Evolutionary conservation across 1,140 invertebrate genomes (phyloP), one percentile per base, ranked within the genome.

Genomic region (Brachionus koreanus): DNA sequence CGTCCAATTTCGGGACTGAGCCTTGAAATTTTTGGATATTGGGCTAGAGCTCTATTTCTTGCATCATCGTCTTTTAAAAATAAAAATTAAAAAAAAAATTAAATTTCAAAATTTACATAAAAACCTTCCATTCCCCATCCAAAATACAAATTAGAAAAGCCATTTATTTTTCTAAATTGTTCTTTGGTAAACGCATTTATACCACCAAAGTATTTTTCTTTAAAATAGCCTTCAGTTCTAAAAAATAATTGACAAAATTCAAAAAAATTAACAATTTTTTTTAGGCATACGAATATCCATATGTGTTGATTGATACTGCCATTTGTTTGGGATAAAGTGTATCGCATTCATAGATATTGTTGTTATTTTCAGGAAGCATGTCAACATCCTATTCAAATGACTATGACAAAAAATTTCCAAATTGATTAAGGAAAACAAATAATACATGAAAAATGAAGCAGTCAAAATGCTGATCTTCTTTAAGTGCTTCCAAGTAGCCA

Each of bases 401-500:
- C n/a, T n/a, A n/a, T n/a, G n/a, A n/a, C n/a, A n/a, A n/a, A n/a
- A n/a, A n/a, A n/a, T n/a, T n/a, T n/a, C n/a, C n/a, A n/a, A n/a
- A n/a, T n/a, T n/a, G n/a, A n/a, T n/a, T n/a, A n/a, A n/a, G n/a
- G n/a, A n/a, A n/a, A n/a, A n/a, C n/a, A n/a, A n/a, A n/a, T n/a
- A n/a, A n/a, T 72, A 72, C 57, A 29, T 79, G 79, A 79, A 82
- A 74, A 72, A 57, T 29, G 49, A 43, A 83, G 43, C 72, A 82
- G 63, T 52, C 69, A 52, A 33, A 82, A 9, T 33, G 46, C 42
- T 91, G 89, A 52, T 92, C 91, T 43, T 92, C 88, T 86, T 93
- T 94, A 84, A 92, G 87, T 1, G 94, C 93, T 88, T 97, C 95
- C 49, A 91, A 90, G 87, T 93, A 97, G 5, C 95, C 96, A 13